A percentile compares a stretch with the other conserved stretches of the same genome.
These are phyloP conservation scores for Sinelater perroti DNA, from an alignment of 2,888 invertebrate genomes.

Conservation along the genomic window DNA sequence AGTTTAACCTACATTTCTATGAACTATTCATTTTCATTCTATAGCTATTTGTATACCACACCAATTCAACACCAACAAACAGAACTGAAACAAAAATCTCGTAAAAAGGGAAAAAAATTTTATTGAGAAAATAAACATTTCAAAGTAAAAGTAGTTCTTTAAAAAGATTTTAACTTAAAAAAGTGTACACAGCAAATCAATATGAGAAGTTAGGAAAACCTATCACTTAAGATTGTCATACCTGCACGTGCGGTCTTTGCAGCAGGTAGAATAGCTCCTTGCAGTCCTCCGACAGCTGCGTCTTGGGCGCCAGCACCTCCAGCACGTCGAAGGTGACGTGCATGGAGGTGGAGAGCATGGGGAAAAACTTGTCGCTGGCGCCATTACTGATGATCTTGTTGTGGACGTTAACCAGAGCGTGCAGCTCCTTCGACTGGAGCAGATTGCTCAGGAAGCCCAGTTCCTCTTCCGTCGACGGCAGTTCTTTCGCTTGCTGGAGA, in stretches of 20 bases:
- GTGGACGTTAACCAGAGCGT: constrained; percentile 90
- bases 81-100: too few relatives aligned
- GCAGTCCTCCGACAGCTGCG: constrained; percentile 75
- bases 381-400: constrained; percentile 87
- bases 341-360: constrained; percentile 85
- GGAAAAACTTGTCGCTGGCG: constrained; percentile 85
- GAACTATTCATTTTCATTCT: too few relatives aligned
- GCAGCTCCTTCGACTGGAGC: constrained; percentile 85
- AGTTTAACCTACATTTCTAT: too few relatives aligned
- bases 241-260: constrained; percentile 89
- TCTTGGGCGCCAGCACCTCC: constrained; percentile 75
- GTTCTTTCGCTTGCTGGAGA: constrained; percentile 78
- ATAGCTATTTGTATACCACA: too few relatives aligned
- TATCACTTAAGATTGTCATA: too few relatives aligned
- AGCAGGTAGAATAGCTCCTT: constrained; percentile 82
- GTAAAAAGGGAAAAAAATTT: too few relatives aligned
- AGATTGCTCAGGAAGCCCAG: constrained; percentile 84
- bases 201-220: too few relatives aligned
- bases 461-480: constrained; percentile 83
- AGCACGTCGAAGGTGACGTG: constrained; percentile 81
- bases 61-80: too few relatives aligned
- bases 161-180: too few relatives aligned
- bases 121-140: too few relatives aligned
- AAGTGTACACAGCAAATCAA: too few relatives aligned
- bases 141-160: too few relatives aligned